Base-by-base conservation (phyloP, 2,888 invertebrate genomes). In the Dioctria rufipes region DNA sequence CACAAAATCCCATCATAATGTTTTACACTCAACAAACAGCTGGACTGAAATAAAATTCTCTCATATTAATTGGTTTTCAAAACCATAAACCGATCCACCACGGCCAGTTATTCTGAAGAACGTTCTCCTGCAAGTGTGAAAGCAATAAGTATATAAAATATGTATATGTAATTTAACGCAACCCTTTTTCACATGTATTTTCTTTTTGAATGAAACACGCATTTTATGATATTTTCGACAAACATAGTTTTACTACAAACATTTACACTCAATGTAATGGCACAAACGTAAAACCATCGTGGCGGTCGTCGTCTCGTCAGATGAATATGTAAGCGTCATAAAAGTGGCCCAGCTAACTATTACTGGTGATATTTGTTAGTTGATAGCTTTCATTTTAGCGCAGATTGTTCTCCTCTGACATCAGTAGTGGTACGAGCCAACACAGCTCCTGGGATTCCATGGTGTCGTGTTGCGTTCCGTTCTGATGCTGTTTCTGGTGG, bases 221-320 rank as follows among this genome's bases (percentile, higher is more conserved):
- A 5, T 51, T 66, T 78, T 78, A 75, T 75, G 75, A 51, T 66
- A 54, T 78, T 78, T 78, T 78, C 78, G 66, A 78, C 66, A 78
- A 66, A 78, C 54, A 84, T 85, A 85, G 84, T 85, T 85, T 85
- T 84, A 85, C 84, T 85, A 82, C 82, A 81, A 83, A 83, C 84
- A 85, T 84, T 85, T 84, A 82, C 82, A 84, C 85, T 84, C 81
- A 84, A 85, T 84, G 84, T 85, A 85, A 85, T 86, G 84, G 84
- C 84, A 84, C 83, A 82, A 84, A 83, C 85, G 84, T 85, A 85
- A 85, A 85, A 84, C 11, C 65, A 9, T n/a, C n/a, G 58, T 4
- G 58, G n/a, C 1, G 58, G n/a, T 58, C n/a, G 58, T 5, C 58
- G 58, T 61, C 61, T 8, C 61, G 4, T 2, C 66, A 42, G 66